Evolutionary conservation across 2,113 vertebrate genomes (phyloP), one percentile per base, ranked within the genome.

Genomic region (Phylloscopus whistleri): DNA sequence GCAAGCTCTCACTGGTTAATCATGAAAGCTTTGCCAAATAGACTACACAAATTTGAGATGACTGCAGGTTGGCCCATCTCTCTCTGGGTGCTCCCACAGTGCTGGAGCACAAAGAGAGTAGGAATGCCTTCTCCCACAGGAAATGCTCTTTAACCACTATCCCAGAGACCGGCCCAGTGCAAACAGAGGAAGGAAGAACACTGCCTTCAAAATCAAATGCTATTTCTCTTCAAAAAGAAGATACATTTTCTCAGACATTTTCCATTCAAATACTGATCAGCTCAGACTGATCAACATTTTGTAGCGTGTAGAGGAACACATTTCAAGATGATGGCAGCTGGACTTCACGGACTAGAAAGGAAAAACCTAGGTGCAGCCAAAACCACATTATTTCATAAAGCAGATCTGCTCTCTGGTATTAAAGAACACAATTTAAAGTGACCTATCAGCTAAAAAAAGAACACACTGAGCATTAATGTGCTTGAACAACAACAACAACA

Each of bases 401-500:
- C 64, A 86, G 85, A 77, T 64, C 16, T 66, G 43, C 69, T 79
- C 51, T 72, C 75, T 92, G 64, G n/a, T 91, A 76, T 69, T 88
- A 92, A 20, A 87, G 33, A 87, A 51, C 10, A 11, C 85, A 90
- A 79, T 88, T 37, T 95, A 58, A 89, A 96, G 74, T 74, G 63
- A 90, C 51, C 69, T 87, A 83, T 94, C 79, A 44, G 52, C 83
- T 90, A 95, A 91, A 80, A 77, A 69, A 58, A 89, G 92, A 95
- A 27, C 64, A 60, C 55, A 86, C 0, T 79, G 69, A 68, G 41
- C 68, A 90, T 67, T 90, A 90, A 87, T 84, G 31, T 59, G 88
- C 70, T 64, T 87, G 33, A 95, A 92, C 56, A 95, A 88, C 56
- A 95, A 84, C 52, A 94, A 75, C 88, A 95, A 80, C 73, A 72